These are phyloP conservation scores for Cossypha heuglini DNA, from an alignment of 2,797 vertebrate species.

Conservation along the genomic window DNA sequence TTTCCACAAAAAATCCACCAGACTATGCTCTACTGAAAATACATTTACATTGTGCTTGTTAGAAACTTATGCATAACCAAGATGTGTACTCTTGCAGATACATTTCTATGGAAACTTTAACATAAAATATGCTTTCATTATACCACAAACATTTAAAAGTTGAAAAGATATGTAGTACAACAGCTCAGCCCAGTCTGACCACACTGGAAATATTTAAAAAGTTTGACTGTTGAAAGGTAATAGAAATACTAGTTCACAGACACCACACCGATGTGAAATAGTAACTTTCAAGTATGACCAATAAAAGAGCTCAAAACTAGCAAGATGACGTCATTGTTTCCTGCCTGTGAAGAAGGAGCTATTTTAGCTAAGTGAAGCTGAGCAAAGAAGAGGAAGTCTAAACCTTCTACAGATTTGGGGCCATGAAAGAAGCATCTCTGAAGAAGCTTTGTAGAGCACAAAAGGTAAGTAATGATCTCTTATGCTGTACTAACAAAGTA, in stretches of 20 bases:
- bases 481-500: neutral
- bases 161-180: neutral
- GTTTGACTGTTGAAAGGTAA: neutral
- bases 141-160: neutral
- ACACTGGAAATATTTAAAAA: neutral
- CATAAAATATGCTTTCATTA: neutral
- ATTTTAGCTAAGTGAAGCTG: conserved; percentile 40
- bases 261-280: neutral
- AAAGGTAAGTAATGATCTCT: conserved; percentile 60
- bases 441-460: neutral
- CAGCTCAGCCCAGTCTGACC: neutral
- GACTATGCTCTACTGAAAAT: neutral
- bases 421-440: conserved; percentile 9
- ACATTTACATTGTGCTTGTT: neutral
- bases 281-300: conserved; percentile 15
- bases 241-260: neutral
- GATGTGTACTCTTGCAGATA: neutral
- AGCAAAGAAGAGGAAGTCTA: conserved; percentile 42
- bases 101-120: neutral
- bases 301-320: neutral
- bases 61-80: neutral
- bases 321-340: conserved; percentile 48
- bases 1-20: conserved; percentile 18
- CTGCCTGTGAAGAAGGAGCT: conserved; percentile 43
- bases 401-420: conserved; percentile 12